phyloP scores from a whole-genome alignment of 2,113 vertebrate species.

The Myanophis thanlyinensis region DNA sequence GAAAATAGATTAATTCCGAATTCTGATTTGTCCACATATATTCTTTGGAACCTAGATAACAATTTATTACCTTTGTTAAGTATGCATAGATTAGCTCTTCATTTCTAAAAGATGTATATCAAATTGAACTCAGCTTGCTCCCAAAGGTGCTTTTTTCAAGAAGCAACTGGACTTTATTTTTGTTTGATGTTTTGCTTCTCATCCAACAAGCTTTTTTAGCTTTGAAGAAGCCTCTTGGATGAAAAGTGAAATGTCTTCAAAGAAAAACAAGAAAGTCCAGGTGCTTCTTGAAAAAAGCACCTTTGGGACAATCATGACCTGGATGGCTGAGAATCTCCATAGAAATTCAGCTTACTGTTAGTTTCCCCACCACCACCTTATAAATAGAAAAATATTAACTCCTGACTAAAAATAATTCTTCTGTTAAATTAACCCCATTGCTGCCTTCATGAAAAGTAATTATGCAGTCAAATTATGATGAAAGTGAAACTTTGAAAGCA shows the following conservation, averaged over 20 bases:
- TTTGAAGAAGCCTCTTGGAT: too few relatives aligned
- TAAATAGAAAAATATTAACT: not conserved
- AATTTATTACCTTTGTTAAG: not conserved
- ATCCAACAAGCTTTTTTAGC: too few relatives aligned
- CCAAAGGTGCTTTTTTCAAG: too few relatives aligned
- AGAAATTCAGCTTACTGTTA: not conserved
- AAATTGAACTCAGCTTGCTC: not conserved
- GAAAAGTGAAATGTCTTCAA: too few relatives aligned
- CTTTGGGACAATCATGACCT: too few relatives aligned
- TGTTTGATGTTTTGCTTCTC: too few relatives aligned
- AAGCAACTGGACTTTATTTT: too few relatives aligned
- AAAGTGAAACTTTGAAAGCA: not conserved
- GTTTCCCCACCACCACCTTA: not conserved
- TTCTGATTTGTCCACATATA: not conserved
- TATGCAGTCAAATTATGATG: too few relatives aligned
- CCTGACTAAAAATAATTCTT: not conserved
- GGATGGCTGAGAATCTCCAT: too few relatives aligned
- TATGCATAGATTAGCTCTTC: not conserved
- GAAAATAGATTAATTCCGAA: not conserved
- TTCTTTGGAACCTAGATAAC: not conserved
- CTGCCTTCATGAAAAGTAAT: not conserved
- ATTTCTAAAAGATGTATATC: not conserved
- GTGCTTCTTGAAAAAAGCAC: too few relatives aligned
- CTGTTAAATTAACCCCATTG: not conserved
- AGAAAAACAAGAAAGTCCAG: too few relatives aligned